A percentile compares a stretch with the other conserved stretches of the same genome.
Evolutionary conservation across 2,888 invertebrate genomes (phyloP).

Genomic region (Lithophane leautieri): DNA sequence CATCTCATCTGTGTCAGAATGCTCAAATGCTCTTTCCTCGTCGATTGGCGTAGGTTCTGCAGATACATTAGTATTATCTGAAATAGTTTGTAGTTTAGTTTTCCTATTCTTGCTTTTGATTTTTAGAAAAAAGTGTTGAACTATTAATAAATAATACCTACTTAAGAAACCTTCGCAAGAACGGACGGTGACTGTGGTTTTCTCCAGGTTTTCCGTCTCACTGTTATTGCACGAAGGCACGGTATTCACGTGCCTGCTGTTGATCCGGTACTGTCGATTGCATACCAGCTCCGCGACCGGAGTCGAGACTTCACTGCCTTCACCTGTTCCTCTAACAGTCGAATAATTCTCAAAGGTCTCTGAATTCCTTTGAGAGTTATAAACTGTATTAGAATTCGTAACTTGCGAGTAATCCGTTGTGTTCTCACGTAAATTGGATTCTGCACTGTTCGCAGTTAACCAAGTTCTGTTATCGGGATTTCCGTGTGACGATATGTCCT

Average conservation of each 20-base stretch:
- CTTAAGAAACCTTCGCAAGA: constrained; percentile 71
- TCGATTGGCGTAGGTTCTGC: constrained; percentile 84
- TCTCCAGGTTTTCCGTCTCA: constrained; percentile 76
- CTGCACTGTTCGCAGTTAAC: constrained; percentile 70
- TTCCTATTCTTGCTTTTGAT: neutral
- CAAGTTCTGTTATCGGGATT: constrained; percentile 72
- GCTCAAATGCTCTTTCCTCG: constrained; percentile 89
- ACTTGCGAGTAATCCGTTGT: constrained; percentile 71
- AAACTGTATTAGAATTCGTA: constrained; percentile 72
- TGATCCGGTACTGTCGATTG: constrained; percentile 83
- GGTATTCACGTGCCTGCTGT: constrained; percentile 74
- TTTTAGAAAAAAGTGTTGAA: neutral
- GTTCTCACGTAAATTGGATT: constrained; percentile 69
- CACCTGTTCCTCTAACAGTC: constrained; percentile 57
- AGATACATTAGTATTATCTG: constrained; percentile 78
- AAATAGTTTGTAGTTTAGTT: constrained; percentile 24
- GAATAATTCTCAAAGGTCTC: constrained; percentile 72
- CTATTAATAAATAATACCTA: constrained; percentile 49
- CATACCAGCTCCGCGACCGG: constrained; percentile 77
- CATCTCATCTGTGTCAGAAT: constrained; percentile 90
- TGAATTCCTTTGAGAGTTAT: constrained; percentile 69
- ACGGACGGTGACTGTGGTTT: constrained; percentile 64
- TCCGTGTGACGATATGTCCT: constrained; percentile 70
- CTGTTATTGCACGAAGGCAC: constrained; percentile 66
- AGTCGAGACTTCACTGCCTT: constrained; percentile 62